Base-by-base conservation (phyloP, 2,113 vertebrate species). In the Terrapene triunguis region DNA sequence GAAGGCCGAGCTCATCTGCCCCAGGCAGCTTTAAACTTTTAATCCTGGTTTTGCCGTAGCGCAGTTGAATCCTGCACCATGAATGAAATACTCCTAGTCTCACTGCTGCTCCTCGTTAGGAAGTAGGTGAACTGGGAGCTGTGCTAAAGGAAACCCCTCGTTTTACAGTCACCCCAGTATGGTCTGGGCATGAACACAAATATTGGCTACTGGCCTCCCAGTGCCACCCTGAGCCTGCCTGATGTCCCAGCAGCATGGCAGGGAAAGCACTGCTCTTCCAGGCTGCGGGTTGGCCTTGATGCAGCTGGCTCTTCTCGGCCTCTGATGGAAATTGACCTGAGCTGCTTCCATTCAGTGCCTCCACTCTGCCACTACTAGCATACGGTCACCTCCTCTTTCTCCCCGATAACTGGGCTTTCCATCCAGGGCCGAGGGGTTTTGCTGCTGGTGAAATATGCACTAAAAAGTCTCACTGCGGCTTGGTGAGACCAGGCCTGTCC, bases 11-110 rank as follows among this genome's bases (percentile, higher is more conserved):
- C 16, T 42, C 62, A 9, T 6, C 14, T 1, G 0, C 47, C 88
- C 48, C n/a, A 0, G 44, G 6, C 0, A 0, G 2, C 47, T 82
- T 57, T 21, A 0, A 16, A 7, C 17, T 17, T n/a, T 84, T 25
- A 21, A 80, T 55, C 74, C 42, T 86, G 38, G 65, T 5, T 72
- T 94, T 80, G 54, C 82, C 24, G 6, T 53, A 9, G 13, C 16
- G 13, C n/a, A 9, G 51, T 9, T 42, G 14, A 62, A 62, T 84
- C 13, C 3, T 44, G 59, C 44, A 4, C 32, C 78, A 57, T 0
- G 0, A 47, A 16, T 8, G 59, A 62, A 32, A 62, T 62, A 16
- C 29, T 35, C 59, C 29, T 35, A 1, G 13, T 62, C 59, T 35
- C 3, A 29, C 29, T 32, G 59, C 59, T 32, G 59, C 59, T 14